phyloP scores from a whole-genome alignment of 2,888 invertebrate species.

The Philereme transversata region DNA sequence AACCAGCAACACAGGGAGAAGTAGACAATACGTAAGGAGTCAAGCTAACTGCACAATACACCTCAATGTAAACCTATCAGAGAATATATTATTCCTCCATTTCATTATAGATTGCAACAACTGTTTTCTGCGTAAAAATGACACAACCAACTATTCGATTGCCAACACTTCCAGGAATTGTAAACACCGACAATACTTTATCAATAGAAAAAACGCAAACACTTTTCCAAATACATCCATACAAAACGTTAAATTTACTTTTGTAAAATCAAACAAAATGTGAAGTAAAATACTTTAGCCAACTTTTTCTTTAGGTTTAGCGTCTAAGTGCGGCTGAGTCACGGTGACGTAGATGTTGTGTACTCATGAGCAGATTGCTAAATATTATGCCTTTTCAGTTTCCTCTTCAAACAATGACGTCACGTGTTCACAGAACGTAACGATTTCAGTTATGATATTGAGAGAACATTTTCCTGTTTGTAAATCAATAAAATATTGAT shows the following conservation, averaged over 20 bases:
- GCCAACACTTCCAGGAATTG: background rate
- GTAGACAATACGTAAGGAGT: too few species aligned
- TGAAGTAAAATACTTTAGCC: background rate
- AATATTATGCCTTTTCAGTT: constrained; percentile 21
- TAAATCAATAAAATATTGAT: too few species aligned
- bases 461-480: constrained; percentile 3
- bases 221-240: background rate
- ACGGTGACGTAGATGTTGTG: constrained; percentile 22
- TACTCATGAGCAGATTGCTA: constrained; percentile 27
- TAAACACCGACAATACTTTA: too few species aligned
- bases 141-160: too few species aligned
- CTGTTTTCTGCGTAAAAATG: too few species aligned
- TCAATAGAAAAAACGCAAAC: background rate
- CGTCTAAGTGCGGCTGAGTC: constrained; percentile 13
- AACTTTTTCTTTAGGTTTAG: too few species aligned
- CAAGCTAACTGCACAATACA: too few species aligned
- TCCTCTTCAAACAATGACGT: constrained; percentile 26
- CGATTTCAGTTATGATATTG: background rate
- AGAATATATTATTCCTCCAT: too few species aligned
- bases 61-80: too few species aligned
- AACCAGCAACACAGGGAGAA: too few species aligned
- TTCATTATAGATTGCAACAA: too few species aligned
- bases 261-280: background rate
- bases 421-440: constrained; percentile 15
- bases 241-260: background rate